Evolutionary conservation across 2,797 vertebrate genomes (phyloP), one percentile per base, ranked within the genome.

Genomic region (Dicrostonyx torquatus): DNA sequence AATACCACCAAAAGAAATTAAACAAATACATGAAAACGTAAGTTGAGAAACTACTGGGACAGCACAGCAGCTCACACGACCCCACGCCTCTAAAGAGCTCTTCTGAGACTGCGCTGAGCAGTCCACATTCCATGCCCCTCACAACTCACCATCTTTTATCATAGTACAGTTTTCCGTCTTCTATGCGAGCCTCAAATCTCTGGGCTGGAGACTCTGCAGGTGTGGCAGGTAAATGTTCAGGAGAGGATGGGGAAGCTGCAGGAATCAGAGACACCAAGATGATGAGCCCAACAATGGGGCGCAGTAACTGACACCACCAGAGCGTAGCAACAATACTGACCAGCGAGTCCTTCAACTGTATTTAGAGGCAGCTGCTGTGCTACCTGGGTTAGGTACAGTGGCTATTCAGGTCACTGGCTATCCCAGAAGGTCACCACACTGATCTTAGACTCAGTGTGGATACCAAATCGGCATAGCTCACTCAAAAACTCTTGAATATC

Each of bases 101-200:
- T 31, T 86, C 83, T 5, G 64, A 89, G 84, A 89, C 26, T 55
- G 34, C 64, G 15, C 24, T 0, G 1, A 90, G 31, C 7, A 29
- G n/a, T 5, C 72, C 24, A 8, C 11, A 34, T 66, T 43, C 72
- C 24, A 8, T 4, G 17, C 64, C 37, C n/a, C 37, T 45, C 31
- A 15, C 55, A 68, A 91, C 98, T 93, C 97, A 99, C 99, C 99
- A 99, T 99, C 99, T 99, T 97, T 99, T 99, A 97, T 99, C 99
- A 45, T 99, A 99, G 98, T 99, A 99, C 50, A 99, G 99, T 95
- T 99, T 99, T n/a, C 99, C 99, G 20, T 99, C 99, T 97, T 99
- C 99, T 97, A 99, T 99, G 92, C 99, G 99, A 66, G 99, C 99
- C 95, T 99, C 99, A 50, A 99, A 99, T 0, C 99, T 99, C 98